Evolutionary conservation across 2,888 invertebrate species (phyloP).

Genomic region (Volucella inanis): DNA sequence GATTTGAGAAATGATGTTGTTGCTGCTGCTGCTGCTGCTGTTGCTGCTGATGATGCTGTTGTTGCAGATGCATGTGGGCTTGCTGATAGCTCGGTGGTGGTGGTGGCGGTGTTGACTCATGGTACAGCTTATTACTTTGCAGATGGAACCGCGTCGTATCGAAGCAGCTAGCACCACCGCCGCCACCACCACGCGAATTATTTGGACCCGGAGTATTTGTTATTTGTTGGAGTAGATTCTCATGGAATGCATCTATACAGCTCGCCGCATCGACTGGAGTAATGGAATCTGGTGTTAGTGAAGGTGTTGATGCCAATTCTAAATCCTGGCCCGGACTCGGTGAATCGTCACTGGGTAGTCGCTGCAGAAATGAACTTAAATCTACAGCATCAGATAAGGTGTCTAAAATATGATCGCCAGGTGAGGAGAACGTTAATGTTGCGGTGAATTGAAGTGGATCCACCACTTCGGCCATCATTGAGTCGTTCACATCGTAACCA

Average conservation of each 20-base stretch:
- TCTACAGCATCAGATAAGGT: conserved; percentile 92
- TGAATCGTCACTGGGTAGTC: conserved; percentile 85
- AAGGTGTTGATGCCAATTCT: conserved; percentile 89
- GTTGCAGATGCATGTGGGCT: conserved; percentile 87
- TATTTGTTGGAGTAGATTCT: conserved; percentile 87
- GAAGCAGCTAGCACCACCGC: conserved; percentile 77
- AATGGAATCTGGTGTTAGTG: conserved; percentile 87
- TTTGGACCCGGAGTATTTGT: conserved; percentile 81
- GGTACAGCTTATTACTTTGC: conserved; percentile 87
- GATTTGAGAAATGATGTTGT: conserved; percentile 66
- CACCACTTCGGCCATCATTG: conserved; percentile 89
- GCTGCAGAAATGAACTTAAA: conserved; percentile 89
- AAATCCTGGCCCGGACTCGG: conserved; percentile 86
- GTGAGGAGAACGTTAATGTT: conserved; percentile 90
- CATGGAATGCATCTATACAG: conserved; percentile 89
- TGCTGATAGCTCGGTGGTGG: conserved; percentile 85
- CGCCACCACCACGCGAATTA: conserved; percentile 58
- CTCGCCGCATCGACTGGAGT: conserved; percentile 84
- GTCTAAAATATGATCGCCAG: conserved; percentile 90
- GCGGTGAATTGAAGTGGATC: conserved; percentile 93
- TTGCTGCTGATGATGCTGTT: conserved; percentile 84
- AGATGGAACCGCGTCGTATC: conserved; percentile 76
- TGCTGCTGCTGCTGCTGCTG: conserved; percentile 87
- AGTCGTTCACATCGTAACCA: conserved; percentile 85
- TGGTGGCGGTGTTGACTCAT: conserved; percentile 81